Evolutionary conservation across 2,888 invertebrate species (phyloP).

Genomic region (Prosapia bicincta): DNA sequence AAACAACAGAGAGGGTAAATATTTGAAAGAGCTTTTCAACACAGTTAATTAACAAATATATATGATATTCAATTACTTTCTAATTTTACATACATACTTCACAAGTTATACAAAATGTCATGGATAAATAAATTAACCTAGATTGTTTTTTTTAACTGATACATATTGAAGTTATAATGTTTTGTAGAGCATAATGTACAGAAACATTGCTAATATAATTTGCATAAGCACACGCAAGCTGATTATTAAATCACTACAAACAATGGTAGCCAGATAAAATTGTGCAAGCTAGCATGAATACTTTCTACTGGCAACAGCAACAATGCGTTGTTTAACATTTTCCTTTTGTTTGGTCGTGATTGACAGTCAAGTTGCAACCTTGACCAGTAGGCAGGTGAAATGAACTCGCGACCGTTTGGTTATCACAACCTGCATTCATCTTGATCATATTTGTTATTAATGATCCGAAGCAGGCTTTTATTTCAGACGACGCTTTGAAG

Average conservation of each 20-base stretch:
- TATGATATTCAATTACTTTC: too few species aligned
- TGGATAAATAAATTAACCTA: too few species aligned
- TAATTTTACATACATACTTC: too few species aligned
- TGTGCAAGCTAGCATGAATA: not conserved
- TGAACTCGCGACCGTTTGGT: not conserved
- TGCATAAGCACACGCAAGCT: not conserved
- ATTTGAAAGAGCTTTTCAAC: too few species aligned
- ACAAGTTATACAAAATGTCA: too few species aligned
- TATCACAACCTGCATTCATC: not conserved
- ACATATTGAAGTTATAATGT: too few species aligned
- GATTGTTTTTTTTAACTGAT: too few species aligned
- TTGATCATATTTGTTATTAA: not conserved
- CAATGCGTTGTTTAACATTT: not conserved
- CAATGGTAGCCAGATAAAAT: not conserved
- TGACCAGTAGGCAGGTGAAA: conserved; percentile 2
- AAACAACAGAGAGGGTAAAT: too few species aligned
- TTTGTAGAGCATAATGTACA: too few species aligned
- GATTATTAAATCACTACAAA: not conserved
- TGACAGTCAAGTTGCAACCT: not conserved
- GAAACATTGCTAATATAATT: too few species aligned
- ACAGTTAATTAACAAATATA: too few species aligned
- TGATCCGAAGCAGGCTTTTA: not conserved
- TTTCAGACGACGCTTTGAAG: not conserved
- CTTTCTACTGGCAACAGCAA: not conserved
- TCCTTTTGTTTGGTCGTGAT: not conserved